A percentile compares a stretch with the other conserved stretches of the same genome.
These are phyloP conservation scores for Muschampia plurimacula DNA, from an alignment of 2,888 invertebrate genomes.

Conservation along the genomic window DNA sequence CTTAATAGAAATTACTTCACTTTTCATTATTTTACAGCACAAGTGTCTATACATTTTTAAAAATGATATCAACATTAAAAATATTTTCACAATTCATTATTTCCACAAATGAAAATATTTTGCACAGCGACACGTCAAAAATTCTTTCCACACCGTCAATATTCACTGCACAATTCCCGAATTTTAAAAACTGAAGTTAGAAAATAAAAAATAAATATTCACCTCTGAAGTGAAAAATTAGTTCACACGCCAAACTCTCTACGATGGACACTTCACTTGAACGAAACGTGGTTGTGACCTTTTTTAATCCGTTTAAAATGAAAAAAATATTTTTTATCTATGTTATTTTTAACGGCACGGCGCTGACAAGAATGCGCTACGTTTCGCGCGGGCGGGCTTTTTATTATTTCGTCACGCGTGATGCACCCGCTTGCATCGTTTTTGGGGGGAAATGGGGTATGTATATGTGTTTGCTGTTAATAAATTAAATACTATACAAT, in stretches of 20 bases:
- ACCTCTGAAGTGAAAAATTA: constrained; percentile 81
- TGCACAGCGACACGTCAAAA: constrained; percentile 44
- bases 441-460: constrained; percentile 30
- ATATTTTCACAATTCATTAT: neutral
- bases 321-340: constrained; percentile 52
- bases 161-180: constrained; percentile 26
- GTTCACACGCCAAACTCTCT: constrained; percentile 81
- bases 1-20: neutral
- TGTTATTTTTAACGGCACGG: constrained; percentile 56
- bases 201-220: constrained; percentile 57
- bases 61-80: neutral
- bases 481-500: neutral
- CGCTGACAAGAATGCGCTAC: constrained; percentile 67
- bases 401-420: constrained; percentile 82
- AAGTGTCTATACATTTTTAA: too few species aligned
- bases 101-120: constrained; percentile 29
- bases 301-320: constrained; percentile 52
- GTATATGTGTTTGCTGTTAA: neutral
- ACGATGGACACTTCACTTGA: constrained; percentile 78
- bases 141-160: constrained; percentile 32
- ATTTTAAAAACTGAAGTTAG: constrained; percentile 48
- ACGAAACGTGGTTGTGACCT: constrained; percentile 75
- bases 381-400: constrained; percentile 62
- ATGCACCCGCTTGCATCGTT: constrained; percentile 27
- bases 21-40: neutral